Evolutionary conservation across 2,797 vertebrate species (phyloP), one percentile per base, ranked within the genome.

Genomic region (Acomys russatus): DNA sequence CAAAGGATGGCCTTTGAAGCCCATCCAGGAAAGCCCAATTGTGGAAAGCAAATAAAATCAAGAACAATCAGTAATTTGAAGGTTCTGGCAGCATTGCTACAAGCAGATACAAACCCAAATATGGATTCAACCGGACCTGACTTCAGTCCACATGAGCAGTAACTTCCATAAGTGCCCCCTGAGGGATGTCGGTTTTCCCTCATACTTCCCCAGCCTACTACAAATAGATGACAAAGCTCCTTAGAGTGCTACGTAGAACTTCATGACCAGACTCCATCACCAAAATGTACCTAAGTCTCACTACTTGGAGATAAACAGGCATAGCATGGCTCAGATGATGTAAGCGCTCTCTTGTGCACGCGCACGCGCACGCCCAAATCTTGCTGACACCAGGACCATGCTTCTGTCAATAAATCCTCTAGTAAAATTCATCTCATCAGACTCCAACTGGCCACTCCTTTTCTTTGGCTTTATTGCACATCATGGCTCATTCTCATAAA

Each of bases 21-120:
- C 15, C n/a, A 71, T 17, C 84, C 68, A 87, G 35, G 61, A 61
- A 96, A 91, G 9, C 11, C 35, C 70, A 61, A 49, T 61, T 83
- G 59, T 89, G 30, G 7, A 89, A 15, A 20, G 35, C 10, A 92
- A 33, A 63, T 35, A 71, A 89, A 87, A 82, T 38, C 30, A 91
- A 90, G 18, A 54, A 87, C 25, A 78, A 51, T 23, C 91, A 25
- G 74, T n/a, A 23, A 88, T 56, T 87, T 74, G 61, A 91, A 86
- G n/a, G 2, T 51, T 77, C 59, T 70, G 54, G 14, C 3, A 44
- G 30, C 49, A 71, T 6, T 88, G 54, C 59, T 61, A 54, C 18
- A 15, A 92, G 38, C 25, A 84, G 49, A 94, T 6, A 73, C 35
- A 59, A 68, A 30, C 20, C 3, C 3, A 59, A n/a, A 35, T 8